Percentiles rank a stretch among this genome's conserved stretches.
Evolutionary conservation across 2,113 vertebrate genomes (phyloP).

Genomic region (Sinocyclocheilus rhinocerous): DNA sequence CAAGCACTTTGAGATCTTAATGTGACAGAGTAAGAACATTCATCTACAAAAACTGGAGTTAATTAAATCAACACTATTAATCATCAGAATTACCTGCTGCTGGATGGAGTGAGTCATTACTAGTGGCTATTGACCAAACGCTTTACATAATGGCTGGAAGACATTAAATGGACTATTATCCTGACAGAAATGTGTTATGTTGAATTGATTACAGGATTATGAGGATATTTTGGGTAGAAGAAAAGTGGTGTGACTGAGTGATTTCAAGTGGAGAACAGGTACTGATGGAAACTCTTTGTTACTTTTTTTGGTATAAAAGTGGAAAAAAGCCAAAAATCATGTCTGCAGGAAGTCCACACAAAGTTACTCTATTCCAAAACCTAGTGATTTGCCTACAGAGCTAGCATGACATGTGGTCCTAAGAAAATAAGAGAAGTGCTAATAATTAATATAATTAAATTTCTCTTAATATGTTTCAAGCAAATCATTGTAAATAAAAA

Average conservation of each 20-base stretch:
- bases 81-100: slow-evolving; percentile 7
- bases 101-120: slow-evolving; percentile 10
- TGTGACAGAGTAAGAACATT: neutral
- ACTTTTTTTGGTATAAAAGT: neutral
- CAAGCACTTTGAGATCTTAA: neutral
- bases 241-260: neutral
- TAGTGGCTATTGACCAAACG: neutral
- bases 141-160: slow-evolving; percentile 8
- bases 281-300: neutral
- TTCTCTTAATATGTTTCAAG: neutral
- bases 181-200: neutral
- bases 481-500: neutral
- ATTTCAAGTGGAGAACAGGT: neutral
- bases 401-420: too few relatives aligned
- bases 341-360: neutral
- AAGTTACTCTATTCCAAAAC: neutral
- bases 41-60: neutral
- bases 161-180: neutral
- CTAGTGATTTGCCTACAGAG: neutral
- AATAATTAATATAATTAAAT: neutral
- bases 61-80: slow-evolving; percentile 27
- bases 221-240: neutral
- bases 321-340: neutral
- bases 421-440: too few relatives aligned
- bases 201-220: neutral